A percentile compares a stretch with the other conserved stretches of the same genome.
Conservation (phyloP, 2,888 invertebrate species). For the Pollenia labialis region DNA sequence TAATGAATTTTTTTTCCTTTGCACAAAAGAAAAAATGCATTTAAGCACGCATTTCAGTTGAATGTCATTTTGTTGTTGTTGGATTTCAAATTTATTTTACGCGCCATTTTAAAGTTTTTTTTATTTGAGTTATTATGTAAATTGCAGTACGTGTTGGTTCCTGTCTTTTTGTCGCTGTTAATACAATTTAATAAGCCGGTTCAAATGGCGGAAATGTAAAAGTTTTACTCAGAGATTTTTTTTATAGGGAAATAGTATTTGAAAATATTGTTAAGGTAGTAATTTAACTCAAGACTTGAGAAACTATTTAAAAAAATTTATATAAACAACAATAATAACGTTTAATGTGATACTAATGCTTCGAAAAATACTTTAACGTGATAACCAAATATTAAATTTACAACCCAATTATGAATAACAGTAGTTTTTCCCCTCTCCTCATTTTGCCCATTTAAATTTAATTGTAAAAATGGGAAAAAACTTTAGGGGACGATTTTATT, state of each 20-base stretch:
- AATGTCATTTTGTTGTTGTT: not conserved
- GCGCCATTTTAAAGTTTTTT: not conserved
- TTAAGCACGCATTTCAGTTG: slow-evolving; percentile 31
- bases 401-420: too few species aligned
- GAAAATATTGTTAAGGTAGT: not conserved
- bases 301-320: too few species aligned
- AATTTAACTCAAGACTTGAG: too few species aligned
- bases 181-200: not conserved
- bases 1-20: not conserved
- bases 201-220: slow-evolving; percentile 5
- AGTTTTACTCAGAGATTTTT: not conserved
- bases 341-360: too few species aligned
- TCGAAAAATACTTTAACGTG: too few species aligned
- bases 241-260: slow-evolving; percentile 6
- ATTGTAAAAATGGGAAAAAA: too few species aligned
- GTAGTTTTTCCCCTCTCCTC: too few species aligned
- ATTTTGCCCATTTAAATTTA: too few species aligned
- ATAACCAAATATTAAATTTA: too few species aligned
- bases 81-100: slow-evolving; percentile 34
- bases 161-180: not conserved
- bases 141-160: slow-evolving; percentile 15
- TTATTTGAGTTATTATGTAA: slow-evolving; percentile 35
- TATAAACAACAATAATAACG: not conserved
- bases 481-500: too few species aligned
- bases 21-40: slow-evolving; percentile 19